Evolutionary conservation across 37 sponge, comb jelly and placozoan species (phyloP).

Genomic region (Theonella swinhoei): DNA sequence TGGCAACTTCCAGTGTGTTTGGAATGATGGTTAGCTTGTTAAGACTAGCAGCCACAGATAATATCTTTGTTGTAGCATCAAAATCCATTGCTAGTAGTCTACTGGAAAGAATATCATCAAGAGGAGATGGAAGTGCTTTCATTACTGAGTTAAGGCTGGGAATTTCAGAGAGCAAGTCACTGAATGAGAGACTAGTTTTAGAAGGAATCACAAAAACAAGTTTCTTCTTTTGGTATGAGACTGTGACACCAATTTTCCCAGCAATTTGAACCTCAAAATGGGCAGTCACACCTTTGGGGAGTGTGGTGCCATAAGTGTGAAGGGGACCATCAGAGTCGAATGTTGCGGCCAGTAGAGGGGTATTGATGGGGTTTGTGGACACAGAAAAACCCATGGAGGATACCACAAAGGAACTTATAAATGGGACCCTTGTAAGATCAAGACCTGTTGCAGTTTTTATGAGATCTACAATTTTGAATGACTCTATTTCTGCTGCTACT

Average conservation of each 20-base stretch:
- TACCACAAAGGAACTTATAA: not conserved
- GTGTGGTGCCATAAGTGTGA: not conserved
- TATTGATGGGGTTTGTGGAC: not conserved
- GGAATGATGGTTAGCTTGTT: not conserved
- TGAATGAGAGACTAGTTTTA: not conserved
- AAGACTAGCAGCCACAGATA: not conserved
- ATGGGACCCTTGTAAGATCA: not conserved
- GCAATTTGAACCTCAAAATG: not conserved
- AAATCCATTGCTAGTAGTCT: not conserved
- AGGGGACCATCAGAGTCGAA: not conserved
- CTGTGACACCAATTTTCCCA: not conserved
- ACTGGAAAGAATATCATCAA: not conserved
- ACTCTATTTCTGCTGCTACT: not conserved
- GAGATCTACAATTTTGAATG: not conserved
- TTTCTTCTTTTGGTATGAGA: not conserved
- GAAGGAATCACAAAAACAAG: not conserved
- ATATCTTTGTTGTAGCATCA: not conserved
- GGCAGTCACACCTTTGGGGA: not conserved
- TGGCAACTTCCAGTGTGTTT: not conserved
- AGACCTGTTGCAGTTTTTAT: not conserved
- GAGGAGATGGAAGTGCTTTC: not conserved
- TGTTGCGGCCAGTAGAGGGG: not conserved
- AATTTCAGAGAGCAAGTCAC: not conserved
- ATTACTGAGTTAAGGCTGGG: not conserved
- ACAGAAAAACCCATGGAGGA: not conserved